Conservation (phyloP, 2,113 vertebrate genomes). For the Lycocorax pyrrhopterus region DNA sequence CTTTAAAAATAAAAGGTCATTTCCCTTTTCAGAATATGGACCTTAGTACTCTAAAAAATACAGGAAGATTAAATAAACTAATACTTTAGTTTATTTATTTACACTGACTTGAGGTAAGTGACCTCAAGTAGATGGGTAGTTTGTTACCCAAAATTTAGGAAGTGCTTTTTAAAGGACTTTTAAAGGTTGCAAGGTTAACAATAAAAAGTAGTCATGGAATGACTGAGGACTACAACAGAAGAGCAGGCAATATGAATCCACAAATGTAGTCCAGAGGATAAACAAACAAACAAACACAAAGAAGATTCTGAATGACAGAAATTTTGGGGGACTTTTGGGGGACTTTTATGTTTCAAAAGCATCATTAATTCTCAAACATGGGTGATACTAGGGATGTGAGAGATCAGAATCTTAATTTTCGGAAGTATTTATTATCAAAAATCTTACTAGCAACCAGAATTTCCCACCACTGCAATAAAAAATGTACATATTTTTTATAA, state of each 20-base stretch:
- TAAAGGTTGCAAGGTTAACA: not conserved
- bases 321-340: not conserved
- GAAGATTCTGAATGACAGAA: not conserved
- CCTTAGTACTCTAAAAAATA: not conserved
- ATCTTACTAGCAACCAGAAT: not conserved
- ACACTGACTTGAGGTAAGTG: not conserved
- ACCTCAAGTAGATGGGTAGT: not conserved
- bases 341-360: not conserved
- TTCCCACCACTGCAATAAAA: not conserved
- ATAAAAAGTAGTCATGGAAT: not conserved
- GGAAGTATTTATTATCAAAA: not conserved
- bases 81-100: not conserved
- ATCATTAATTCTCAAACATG: not conserved
- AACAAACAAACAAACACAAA: not conserved
- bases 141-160: not conserved
- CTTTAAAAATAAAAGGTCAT: not conserved
- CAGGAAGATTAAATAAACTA: not conserved
- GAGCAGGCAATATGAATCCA: not conserved
- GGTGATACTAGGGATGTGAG: not conserved
- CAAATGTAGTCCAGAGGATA: not conserved
- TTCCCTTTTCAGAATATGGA: not conserved
- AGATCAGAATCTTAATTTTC: not conserved
- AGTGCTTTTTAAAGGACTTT: not conserved
- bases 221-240: not conserved
- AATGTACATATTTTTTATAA: not conserved